Conservation (phyloP, 2,888 invertebrate species). For the Hirtodrosophila cameraria region DNA sequence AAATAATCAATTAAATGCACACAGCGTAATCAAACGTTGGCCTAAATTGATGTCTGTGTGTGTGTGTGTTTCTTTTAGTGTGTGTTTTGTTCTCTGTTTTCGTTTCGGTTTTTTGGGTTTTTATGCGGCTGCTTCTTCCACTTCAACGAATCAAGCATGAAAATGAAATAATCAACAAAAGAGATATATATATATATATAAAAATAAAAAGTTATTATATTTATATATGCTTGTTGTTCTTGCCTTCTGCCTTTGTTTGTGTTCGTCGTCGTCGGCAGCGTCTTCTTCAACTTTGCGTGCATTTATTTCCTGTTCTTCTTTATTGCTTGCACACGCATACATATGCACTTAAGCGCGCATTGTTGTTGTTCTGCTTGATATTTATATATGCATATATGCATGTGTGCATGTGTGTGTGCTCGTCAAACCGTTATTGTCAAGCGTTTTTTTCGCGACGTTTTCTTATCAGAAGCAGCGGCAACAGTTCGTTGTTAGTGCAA, state of each 20-base stretch:
- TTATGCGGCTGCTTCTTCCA: slow-evolving; percentile 3
- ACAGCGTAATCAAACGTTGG: slow-evolving; percentile 35
- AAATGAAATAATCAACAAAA: slow-evolving; percentile 32
- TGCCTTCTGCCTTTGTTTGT: slow-evolving; percentile 48
- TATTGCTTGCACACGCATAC: slow-evolving; percentile 10
- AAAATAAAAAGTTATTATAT: slow-evolving; percentile 6
- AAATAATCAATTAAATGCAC: slow-evolving; percentile 59
- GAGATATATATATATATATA: slow-evolving; percentile 1
- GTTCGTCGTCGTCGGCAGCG: slow-evolving; percentile 7
- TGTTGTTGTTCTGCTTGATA: too few species aligned
- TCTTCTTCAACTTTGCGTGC: slow-evolving; percentile 32
- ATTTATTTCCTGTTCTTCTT: slow-evolving; percentile 53
- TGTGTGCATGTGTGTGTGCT: slow-evolving; percentile 8
- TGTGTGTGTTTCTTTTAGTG: slow-evolving; percentile 11
- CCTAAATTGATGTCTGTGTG: slow-evolving; percentile 36
- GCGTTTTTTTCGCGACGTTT: slow-evolving; percentile 47
- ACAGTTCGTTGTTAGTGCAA: not conserved
- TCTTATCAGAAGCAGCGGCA: slow-evolving; percentile 43
- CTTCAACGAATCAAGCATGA: slow-evolving; percentile 33
- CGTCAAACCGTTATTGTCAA: slow-evolving; percentile 33
- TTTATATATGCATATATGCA: slow-evolving; percentile 15
- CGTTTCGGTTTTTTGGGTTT: slow-evolving; percentile 36
- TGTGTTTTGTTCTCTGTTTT: slow-evolving; percentile 27
- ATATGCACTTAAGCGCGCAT: slow-evolving; percentile 3
- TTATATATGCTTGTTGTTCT: slow-evolving; percentile 24